phyloP scores from a whole-genome alignment of 1,140 invertebrate genomes.

The Ridgeia piscesae region DNA sequence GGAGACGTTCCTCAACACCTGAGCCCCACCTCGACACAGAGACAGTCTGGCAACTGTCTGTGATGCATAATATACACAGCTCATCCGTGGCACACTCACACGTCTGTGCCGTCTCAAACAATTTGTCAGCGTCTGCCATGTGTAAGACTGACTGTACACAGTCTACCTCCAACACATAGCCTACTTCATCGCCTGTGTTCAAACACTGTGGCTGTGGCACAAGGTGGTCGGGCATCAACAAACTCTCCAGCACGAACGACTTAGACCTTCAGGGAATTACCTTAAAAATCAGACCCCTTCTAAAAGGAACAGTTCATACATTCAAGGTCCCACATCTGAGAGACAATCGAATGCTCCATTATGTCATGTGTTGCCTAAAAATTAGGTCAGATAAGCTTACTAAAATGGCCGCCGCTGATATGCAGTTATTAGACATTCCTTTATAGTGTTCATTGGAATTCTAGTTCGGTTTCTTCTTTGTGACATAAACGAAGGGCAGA shows the following conservation, averaged over 20 bases:
- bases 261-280: neutral
- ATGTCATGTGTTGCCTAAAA: too few relatives aligned
- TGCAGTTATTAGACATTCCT: too few relatives aligned
- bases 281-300: neutral
- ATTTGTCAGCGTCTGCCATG: neutral
- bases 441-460: too few relatives aligned
- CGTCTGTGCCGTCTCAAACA: neutral
- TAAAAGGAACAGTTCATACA: neutral
- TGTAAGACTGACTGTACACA: neutral
- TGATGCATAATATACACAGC: neutral
- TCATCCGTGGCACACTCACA: neutral
- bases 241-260: neutral
- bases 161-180: neutral
- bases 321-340: too few relatives aligned
- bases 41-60: neutral
- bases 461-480: too few relatives aligned
- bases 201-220: too few relatives aligned
- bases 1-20: conserved; percentile 26
- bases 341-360: too few relatives aligned
- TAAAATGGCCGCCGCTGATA: too few relatives aligned
- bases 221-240: neutral
- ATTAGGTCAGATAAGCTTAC: too few relatives aligned
- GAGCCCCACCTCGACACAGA: neutral
- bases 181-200: neutral
- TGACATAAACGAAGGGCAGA: too few relatives aligned